Evolutionary conservation across 2,797 vertebrate species (phyloP), one percentile per base, ranked within the genome.

Genomic region (Lemur catta): DNA sequence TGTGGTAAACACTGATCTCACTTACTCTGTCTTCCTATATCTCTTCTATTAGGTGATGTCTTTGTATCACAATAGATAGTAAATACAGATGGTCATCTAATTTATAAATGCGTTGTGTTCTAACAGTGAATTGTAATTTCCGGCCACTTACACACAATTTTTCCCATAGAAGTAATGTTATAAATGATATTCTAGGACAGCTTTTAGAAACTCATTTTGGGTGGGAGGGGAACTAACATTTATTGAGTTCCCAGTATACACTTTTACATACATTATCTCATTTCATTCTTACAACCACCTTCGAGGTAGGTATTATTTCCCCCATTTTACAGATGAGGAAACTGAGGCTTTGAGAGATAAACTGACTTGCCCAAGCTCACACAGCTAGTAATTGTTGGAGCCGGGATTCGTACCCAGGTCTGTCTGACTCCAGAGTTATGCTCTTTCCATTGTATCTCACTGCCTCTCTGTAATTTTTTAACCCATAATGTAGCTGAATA

Each of bases 241-340:
- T 93, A 67, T 86, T 95, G 82, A 96, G 65, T 94, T 72, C 84
- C 50, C 80, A 95, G 8, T 63, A 79, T 86, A 94, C 61, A 88
- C 84, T 97, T 95, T 74, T 67, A 93, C 75, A 93, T 97, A 94
- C 69, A 74, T 97, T 93, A 93, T 94, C 80, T 92, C 94, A 92
- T 96, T 96, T 97, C 89, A 94, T 92, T 96, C 59, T 87, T 96
- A 85, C 4, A 94, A 87, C 33, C 84, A 94, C 46, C 38, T 96
- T 95, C 22, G 95, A 95, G 96, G 92, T 97, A 97, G 90, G 71
- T 96, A 85, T 94, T 84, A 94, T 94, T 96, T 93, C 74, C 76
- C 92, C 88, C 95, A 92, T 97, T 97, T 97, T 97, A 81, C 91
- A 97, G 96, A 96, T 94, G 84, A 97, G 94, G 94, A 96, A 93